These are phyloP conservation scores for Bufo gargarizans DNA, from an alignment of 2,113 vertebrate species.

Conservation along the genomic window DNA sequence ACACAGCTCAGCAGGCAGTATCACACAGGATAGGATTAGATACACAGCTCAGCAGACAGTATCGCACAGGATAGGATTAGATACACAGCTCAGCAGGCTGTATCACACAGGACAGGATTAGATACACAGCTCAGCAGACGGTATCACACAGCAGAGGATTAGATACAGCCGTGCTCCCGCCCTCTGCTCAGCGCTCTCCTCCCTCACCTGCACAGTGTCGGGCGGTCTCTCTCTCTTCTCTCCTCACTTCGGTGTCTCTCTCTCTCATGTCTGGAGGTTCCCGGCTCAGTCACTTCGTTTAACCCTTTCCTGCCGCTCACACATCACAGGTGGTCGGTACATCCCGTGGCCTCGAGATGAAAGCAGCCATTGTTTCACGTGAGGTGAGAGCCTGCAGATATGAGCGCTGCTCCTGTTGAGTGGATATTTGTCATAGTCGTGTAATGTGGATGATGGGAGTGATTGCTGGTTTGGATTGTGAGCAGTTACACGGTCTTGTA, in stretches of 20 bases:
- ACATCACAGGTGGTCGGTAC: not conserved
- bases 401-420: not conserved
- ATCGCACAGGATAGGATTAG: not conserved
- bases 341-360: not conserved
- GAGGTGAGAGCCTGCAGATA: too few species aligned
- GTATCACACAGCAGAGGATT: not conserved
- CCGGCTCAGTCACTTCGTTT: not conserved
- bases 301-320: slow-evolving; percentile 12
- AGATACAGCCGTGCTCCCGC: not conserved
- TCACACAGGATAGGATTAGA: not conserved
- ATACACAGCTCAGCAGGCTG: not conserved
- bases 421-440: not conserved
- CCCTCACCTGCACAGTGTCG: not conserved
- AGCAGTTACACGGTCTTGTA: too few species aligned
- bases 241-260: not conserved
- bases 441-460: not conserved
- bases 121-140: not conserved
- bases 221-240: not conserved
- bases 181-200: too few species aligned
- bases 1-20: not conserved
- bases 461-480: not conserved
- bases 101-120: not conserved
- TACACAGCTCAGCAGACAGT: not conserved
- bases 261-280: too few species aligned
- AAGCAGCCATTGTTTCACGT: too few species aligned